These are phyloP conservation scores for Ellobium chinense DNA, from an alignment of 2,888 invertebrate species.

Conservation along the genomic window DNA sequence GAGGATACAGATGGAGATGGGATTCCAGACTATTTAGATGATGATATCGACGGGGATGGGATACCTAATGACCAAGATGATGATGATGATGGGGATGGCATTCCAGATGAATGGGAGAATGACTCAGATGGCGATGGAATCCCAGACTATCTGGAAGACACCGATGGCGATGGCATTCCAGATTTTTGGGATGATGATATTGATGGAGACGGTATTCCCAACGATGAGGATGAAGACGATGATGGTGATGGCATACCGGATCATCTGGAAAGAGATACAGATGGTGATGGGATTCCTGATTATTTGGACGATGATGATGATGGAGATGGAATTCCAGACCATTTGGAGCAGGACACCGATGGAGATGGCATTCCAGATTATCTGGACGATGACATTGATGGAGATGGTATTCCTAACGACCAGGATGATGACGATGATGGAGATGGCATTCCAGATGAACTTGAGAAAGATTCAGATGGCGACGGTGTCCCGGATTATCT, in stretches of 20 bases:
- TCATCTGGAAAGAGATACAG: conserved; percentile 62
- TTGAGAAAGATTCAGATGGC: conserved; percentile 61
- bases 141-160: conserved; percentile 60
- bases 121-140: conserved; percentile 67
- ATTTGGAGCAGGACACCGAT: conserved; percentile 68
- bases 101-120: conserved; percentile 55
- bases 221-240: conserved; percentile 60
- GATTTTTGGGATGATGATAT: conserved; percentile 68
- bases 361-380: conserved; percentile 68
- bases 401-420: conserved; percentile 67
- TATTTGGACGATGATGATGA: conserved; percentile 64
- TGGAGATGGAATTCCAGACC: conserved; percentile 73
- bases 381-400: conserved; percentile 67
- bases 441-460: conserved; percentile 59
- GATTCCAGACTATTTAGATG: conserved; percentile 68
- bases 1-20: conserved; percentile 72
- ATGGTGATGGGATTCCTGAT: conserved; percentile 69
- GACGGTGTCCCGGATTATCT: conserved; percentile 58
- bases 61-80: conserved; percentile 62
- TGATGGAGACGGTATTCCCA: conserved; percentile 73
- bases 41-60: conserved; percentile 68
- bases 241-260: conserved; percentile 70
- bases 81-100: conserved; percentile 70
- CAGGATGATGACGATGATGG: conserved; percentile 60
- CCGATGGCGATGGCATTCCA: conserved; percentile 65